Base-by-base conservation (phyloP, 1,140 invertebrate genomes). In the Colletes gigas region DNA sequence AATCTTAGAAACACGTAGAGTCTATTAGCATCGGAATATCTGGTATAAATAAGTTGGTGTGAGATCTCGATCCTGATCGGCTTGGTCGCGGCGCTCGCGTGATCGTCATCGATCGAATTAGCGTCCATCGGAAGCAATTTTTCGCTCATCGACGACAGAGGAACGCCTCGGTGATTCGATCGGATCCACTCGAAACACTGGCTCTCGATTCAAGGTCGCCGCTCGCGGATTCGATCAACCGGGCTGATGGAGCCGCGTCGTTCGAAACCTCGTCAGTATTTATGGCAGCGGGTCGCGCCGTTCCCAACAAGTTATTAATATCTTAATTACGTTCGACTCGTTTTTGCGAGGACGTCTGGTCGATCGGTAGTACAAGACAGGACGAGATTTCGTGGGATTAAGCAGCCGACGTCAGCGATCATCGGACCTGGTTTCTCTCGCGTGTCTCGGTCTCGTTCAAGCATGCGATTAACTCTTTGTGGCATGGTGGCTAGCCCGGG, bases 311-410 rank as follows among this genome's bases (percentile, higher is more conserved):
- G 77, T 79, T 79, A 79, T 79, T 73, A 79, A 73, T 73, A 73
- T 79, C 77, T 79, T 79, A 79, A 79, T 79, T 79, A 79, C 52
- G 15, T 66, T 14, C 77, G 77, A 79, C 77, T 79, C 77, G 77
- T 79, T 79, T 73, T 79, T 73, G 69, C 77, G 77, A 79, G 77
- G 70, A 79, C 77, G 77, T 79, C 77, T 79, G 77, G 77, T 78
- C 75, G 55, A 78, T 71, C 67, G 0, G 67, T 73, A 14, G 63
- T 73, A 73, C 69, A 65, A 73, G 77, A 63, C 70, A 70, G 41
- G 70, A 62, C 60, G 50, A 72, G 77, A 72, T 79, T 65, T 79
- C 77, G 69, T 52, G 69, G 77, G 77, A 79, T 79, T 66, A 79
- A 73, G 14, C 39, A 39, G 21, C 39, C 59, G 14, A 7, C 44